A percentile compares a stretch with the other conserved stretches of the same genome.
Conservation (phyloP, 2,113 vertebrate genomes). For the Tyrannus savana region DNA sequence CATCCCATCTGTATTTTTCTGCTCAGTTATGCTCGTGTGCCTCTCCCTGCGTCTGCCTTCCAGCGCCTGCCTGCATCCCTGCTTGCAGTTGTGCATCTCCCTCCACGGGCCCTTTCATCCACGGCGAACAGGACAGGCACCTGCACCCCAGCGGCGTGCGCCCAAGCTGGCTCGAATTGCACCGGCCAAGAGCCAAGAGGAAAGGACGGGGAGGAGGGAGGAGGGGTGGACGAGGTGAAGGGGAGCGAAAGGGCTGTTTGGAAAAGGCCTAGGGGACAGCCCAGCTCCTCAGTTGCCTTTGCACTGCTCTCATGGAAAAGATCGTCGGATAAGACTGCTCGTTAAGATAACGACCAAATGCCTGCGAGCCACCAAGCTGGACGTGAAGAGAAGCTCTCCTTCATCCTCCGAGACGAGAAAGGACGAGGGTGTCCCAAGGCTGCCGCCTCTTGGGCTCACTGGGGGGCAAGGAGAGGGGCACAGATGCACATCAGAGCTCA, state of each 20-base stretch:
- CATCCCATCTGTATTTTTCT: not conserved
- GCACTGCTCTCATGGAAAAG: not conserved
- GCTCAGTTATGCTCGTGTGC: not conserved
- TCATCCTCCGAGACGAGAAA: not conserved
- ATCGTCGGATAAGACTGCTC: conserved; percentile 13
- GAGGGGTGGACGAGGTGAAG: not conserved
- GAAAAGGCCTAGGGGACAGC: not conserved
- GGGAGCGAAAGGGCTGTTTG: not conserved
- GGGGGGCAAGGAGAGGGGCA: not conserved
- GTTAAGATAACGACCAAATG: not conserved
- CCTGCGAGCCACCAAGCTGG: not conserved
- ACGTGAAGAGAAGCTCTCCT: not conserved
- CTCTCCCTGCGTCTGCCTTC: rapidly evolving
- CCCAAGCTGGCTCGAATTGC: not conserved
- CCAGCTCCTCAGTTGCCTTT: not conserved
- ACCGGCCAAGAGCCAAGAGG: not conserved
- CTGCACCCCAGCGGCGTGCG: rapidly evolving
- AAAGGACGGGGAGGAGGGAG: not conserved
- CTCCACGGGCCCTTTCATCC: not conserved
- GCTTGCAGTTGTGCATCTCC: not conserved
- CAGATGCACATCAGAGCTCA: not conserved
- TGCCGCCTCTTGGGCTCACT: not conserved
- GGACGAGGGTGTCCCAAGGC: not conserved
- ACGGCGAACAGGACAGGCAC: not conserved
- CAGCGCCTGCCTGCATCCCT: not conserved